phyloP scores from a whole-genome alignment of 2,113 vertebrate species.

The Serinus canaria region DNA sequence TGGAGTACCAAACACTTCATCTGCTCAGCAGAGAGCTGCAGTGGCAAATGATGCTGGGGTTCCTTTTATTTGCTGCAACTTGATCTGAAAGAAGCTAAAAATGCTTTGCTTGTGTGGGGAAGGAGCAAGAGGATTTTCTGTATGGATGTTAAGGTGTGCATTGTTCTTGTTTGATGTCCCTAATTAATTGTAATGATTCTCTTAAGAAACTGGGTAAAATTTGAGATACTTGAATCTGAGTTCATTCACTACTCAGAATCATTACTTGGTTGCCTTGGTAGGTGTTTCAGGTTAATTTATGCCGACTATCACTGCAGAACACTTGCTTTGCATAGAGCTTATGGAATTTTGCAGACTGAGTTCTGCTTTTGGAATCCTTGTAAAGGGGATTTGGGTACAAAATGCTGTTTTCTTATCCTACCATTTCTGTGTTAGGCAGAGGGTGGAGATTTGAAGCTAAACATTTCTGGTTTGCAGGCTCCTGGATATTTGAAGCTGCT shows the following conservation, averaged over 20 bases:
- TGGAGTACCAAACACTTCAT: background rate
- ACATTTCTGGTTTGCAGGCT: background rate
- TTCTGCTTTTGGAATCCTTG: background rate
- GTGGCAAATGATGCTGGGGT: background rate
- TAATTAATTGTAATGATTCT: background rate
- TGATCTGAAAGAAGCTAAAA: background rate
- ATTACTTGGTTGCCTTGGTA: background rate
- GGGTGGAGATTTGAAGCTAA: background rate
- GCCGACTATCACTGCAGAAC: background rate
- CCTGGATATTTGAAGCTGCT: background rate
- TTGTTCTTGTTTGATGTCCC: background rate
- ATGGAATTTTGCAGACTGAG: background rate
- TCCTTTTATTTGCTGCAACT: background rate
- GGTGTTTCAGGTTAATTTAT: background rate
- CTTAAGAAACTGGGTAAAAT: background rate
- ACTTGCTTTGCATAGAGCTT: background rate
- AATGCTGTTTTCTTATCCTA: background rate
- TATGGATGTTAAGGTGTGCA: background rate
- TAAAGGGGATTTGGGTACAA: background rate
- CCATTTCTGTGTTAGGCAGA: background rate
- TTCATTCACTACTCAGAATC: background rate
- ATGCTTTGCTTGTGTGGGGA: background rate
- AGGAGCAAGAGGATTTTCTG: background rate
- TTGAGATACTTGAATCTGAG: background rate
- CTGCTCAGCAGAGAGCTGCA: background rate